Conservation (phyloP, 2,113 vertebrate genomes). For the Pithys albifrons region DNA sequence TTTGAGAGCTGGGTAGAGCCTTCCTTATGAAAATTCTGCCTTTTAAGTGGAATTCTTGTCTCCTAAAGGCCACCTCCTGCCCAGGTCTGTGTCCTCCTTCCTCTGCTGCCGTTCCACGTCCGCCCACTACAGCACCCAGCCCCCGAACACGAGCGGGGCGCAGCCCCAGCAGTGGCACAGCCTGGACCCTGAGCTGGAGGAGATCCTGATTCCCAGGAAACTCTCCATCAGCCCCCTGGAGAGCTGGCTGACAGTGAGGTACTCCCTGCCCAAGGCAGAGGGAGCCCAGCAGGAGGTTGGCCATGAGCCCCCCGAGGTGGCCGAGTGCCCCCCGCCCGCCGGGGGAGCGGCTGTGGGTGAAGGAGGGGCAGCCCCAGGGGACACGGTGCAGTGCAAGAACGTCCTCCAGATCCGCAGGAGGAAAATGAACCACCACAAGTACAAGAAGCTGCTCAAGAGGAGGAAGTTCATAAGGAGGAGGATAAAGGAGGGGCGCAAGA, state of each 20-base stretch:
- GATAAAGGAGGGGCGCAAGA: conserved; percentile 78
- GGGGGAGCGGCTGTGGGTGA: conserved; percentile 31
- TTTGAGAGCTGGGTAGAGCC: neutral
- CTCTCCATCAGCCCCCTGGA: conserved; percentile 91
- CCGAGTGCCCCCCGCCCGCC: conserved; percentile 31
- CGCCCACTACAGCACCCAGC: conserved; percentile 67
- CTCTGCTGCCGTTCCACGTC: neutral
- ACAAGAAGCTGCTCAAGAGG: conserved; percentile 87
- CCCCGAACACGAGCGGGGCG: conserved; percentile 63
- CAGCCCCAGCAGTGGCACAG: conserved; percentile 72
- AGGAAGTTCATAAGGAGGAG: conserved; percentile 82
- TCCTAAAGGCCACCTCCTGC: conserved; percentile 49
- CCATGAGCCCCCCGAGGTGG: neutral
- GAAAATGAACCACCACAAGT: conserved; percentile 94
- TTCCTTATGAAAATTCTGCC: neutral
- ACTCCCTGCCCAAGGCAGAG: conserved; percentile 77
- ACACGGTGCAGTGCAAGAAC: conserved; percentile 76
- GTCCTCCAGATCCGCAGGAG: conserved; percentile 88
- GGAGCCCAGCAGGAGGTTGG: neutral
- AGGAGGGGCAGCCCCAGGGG: neutral
- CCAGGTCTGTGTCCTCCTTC: neutral
- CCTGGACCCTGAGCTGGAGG: conserved; percentile 85
- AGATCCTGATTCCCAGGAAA: conserved; percentile 88
- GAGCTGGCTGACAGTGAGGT: conserved; percentile 87
- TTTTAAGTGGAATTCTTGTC: neutral